phyloP scores from a whole-genome alignment of 2,113 vertebrate genomes.

The Notiomystis cincta region DNA sequence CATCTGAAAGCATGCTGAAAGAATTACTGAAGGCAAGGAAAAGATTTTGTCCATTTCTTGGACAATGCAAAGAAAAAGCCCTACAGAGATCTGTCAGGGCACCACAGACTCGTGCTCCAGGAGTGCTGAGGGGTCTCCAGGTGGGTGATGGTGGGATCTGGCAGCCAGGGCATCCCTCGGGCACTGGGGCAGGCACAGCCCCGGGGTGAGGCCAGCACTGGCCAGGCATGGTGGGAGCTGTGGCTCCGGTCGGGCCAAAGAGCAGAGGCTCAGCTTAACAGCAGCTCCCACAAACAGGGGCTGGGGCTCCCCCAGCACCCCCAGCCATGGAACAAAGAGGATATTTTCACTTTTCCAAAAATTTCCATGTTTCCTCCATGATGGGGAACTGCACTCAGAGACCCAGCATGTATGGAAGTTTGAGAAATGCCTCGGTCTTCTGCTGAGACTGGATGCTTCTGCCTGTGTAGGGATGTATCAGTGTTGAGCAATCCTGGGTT shows the following conservation, averaged over 20 bases:
- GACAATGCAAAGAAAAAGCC: neutral
- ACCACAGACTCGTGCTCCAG: fast-evolving
- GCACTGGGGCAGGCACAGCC: neutral
- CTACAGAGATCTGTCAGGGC: neutral
- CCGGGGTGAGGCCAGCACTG: fast-evolving
- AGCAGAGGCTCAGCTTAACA: neutral
- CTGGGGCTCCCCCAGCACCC: neutral
- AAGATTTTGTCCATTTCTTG: neutral
- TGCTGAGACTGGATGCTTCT: neutral
- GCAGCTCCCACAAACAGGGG: neutral
- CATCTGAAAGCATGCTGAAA: neutral
- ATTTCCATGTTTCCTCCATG: neutral
- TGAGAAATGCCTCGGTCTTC: neutral
- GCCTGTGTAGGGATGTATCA: too few species aligned
- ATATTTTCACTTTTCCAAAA: neutral
- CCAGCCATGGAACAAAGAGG: neutral
- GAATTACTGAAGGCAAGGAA: neutral
- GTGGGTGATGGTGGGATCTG: neutral
- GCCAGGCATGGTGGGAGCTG: neutral
- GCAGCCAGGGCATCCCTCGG: fast-evolving
- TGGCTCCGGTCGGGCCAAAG: fast-evolving
- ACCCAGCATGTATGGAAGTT: fast-evolving
- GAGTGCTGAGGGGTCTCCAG: fast-evolving
- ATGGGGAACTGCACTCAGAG: neutral
- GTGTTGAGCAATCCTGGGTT: neutral